A percentile compares a stretch with the other conserved stretches of the same genome.
These are phyloP conservation scores for Cromileptes altivelis DNA, from an alignment of 2,113 vertebrate genomes.

Conservation along the genomic window DNA sequence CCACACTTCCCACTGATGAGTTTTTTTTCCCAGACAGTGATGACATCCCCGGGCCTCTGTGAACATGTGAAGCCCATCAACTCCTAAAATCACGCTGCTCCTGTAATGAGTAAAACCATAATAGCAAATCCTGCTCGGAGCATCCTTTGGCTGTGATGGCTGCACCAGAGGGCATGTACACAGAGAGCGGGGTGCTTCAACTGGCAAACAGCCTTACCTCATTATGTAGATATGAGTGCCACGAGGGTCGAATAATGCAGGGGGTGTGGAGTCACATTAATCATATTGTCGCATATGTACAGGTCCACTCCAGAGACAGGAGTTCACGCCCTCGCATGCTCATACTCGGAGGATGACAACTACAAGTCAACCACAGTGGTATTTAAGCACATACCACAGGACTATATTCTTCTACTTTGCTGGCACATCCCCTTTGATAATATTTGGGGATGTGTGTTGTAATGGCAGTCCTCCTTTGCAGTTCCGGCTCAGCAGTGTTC, in stretches of 20 bases:
- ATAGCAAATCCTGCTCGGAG: slow-evolving; percentile 60
- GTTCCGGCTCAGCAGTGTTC: slow-evolving; percentile 44
- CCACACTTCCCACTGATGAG: slow-evolving; percentile 36
- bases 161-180: slow-evolving; percentile 51
- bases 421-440: slow-evolving; percentile 21
- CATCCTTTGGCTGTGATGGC: slow-evolving; percentile 48
- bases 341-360: slow-evolving; percentile 20
- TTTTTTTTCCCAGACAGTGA: slow-evolving; percentile 16
- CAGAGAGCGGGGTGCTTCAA: slow-evolving; percentile 39
- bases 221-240: slow-evolving; percentile 72
- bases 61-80: slow-evolving; percentile 55
- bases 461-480: slow-evolving; percentile 32
- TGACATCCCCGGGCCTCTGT: slow-evolving; percentile 33
- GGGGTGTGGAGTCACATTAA: slow-evolving; percentile 65
- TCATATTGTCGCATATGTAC: slow-evolving; percentile 64
- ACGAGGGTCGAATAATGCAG: slow-evolving; percentile 49
- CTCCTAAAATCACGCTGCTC: slow-evolving; percentile 67
- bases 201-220: slow-evolving; percentile 57
- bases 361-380: background rate
- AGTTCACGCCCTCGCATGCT: slow-evolving; percentile 48
- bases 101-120: slow-evolving; percentile 76
- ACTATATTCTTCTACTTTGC: slow-evolving; percentile 26
- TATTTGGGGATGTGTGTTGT: slow-evolving; percentile 35
- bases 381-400: slow-evolving; percentile 5
- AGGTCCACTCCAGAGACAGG: slow-evolving; percentile 52